Percentiles rank a stretch among this genome's conserved stretches.
Evolutionary conservation across 2,888 invertebrate species (phyloP).

Genomic region (Meteorus cinctellus): DNA sequence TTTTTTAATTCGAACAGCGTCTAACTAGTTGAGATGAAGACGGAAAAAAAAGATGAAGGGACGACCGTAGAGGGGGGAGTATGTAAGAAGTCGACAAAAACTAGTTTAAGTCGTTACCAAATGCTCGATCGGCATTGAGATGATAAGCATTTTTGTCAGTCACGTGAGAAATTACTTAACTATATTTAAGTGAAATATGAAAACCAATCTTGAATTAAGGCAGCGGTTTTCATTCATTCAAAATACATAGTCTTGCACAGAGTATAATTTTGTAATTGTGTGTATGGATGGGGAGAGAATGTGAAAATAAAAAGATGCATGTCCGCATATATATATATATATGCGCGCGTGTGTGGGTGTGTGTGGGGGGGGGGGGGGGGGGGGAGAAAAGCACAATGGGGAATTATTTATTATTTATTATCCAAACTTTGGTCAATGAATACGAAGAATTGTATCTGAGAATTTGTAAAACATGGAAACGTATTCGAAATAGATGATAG

Average conservation of each 20-base stretch:
- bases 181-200: background rate
- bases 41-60: constrained; percentile 47
- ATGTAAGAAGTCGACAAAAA: constrained; percentile 53
- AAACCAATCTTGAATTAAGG: background rate
- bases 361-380: no score
- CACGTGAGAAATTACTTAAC: background rate
- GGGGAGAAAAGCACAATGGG: no score
- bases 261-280: background rate
- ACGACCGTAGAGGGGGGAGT: constrained; percentile 43
- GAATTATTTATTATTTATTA: constrained; percentile 39
- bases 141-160: constrained; percentile 11
- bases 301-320: no score
- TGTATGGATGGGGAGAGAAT: background rate
- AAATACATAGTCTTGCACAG: background rate
- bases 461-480: constrained; percentile 19
- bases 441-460: constrained; percentile 16
- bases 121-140: constrained; percentile 60
- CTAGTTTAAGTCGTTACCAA: constrained; percentile 68
- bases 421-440: constrained; percentile 32
- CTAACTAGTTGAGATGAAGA: constrained; percentile 19
- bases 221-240: background rate
- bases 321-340: constrained; percentile 31
- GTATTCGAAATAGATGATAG: background rate
- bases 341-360: constrained; percentile 27
- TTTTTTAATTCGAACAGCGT: background rate